Conservation (phyloP, 2,113 vertebrate genomes). For the Salvator merianae region DNA sequence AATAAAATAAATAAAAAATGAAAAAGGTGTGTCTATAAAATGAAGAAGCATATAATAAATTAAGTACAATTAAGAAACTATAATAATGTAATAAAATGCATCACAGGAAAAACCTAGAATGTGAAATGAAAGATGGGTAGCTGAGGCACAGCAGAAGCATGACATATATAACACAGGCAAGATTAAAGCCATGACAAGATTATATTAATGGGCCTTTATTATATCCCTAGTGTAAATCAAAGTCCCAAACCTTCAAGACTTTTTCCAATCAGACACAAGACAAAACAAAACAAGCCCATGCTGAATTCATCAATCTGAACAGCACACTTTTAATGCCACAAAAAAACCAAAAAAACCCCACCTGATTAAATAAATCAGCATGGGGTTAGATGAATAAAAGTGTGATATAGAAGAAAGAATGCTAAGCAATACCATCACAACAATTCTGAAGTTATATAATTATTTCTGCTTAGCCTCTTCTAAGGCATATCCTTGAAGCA, state of each 20-base stretch:
- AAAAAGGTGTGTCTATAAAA: constrained; percentile 19
- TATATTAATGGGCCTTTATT: not conserved
- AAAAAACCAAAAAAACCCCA: not conserved
- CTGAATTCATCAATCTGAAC: not conserved
- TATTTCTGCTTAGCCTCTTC: too few species aligned
- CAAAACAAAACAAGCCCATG: not conserved
- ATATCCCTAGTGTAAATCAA: not conserved
- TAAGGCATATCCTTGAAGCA: too few species aligned
- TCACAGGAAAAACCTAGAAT: not conserved
- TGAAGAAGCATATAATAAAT: not conserved
- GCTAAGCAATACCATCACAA: not conserved
- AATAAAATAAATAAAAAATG: too few species aligned
- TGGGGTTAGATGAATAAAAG: not conserved
- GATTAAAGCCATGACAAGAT: not conserved
- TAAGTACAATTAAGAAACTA: constrained; percentile 21
- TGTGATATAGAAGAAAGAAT: not conserved
- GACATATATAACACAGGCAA: not conserved
- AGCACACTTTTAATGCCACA: not conserved
- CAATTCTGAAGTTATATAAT: not conserved
- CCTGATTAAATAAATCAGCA: not conserved
- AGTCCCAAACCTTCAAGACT: not conserved
- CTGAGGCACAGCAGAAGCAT: not conserved
- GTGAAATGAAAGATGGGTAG: constrained; percentile 7
- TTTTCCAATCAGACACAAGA: constrained; percentile 5
- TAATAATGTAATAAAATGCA: not conserved